Base-by-base conservation (phyloP, 2,113 vertebrate genomes). In the Ovibos moschatus region DNA sequence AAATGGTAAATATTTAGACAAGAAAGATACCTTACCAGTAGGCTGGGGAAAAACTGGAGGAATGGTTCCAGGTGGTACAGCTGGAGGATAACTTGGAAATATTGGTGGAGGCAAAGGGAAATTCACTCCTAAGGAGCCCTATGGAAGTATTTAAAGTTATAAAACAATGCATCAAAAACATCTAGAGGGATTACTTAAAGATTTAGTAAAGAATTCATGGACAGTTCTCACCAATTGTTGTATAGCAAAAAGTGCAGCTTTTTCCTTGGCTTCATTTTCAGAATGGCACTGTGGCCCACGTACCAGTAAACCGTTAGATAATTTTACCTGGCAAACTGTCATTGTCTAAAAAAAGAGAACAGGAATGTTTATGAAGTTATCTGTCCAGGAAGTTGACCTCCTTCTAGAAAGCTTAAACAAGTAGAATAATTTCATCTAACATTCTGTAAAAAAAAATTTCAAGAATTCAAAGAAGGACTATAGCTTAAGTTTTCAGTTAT, bases 201-300 rank as follows among this genome's bases (percentile, higher is more conserved):
- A 33, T 58, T 55, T 91, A 57, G 47, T 27, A 86, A 30, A 76
- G 74, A 58, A 88, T 16, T 87, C 23, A 74, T 12, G 21, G 40
- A 50, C 16, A 74, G 45, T 91, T 82, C 98, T 99, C 99, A 99
- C 99, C 99, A 99, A 98, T 86, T 99, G 99, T 60, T 99, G 99
- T 82, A 99, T 99, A 91, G 99, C 99, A 97, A 99, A 99, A 91
- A 99, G 98, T 0, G 99, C 99, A 14, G 99, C 99, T 96, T 99
- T 99, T 97, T 99, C 99, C 98, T 99, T 99, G 55, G 99, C 99
- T 91, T 99, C 99, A 45, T 98, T 99, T 98, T 99, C 99, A 17
- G 99, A 99, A 93, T 99, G 99, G 98, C 99, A 99, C 97, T 99
- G 99, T 0, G 99, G 99, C 4, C 99, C 99, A 0, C 99, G 99